A percentile compares a stretch with the other conserved stretches of the same genome.
These are phyloP conservation scores for Agrilus cyanescens DNA, from an alignment of 2,888 invertebrate species.

Conservation along the genomic window DNA sequence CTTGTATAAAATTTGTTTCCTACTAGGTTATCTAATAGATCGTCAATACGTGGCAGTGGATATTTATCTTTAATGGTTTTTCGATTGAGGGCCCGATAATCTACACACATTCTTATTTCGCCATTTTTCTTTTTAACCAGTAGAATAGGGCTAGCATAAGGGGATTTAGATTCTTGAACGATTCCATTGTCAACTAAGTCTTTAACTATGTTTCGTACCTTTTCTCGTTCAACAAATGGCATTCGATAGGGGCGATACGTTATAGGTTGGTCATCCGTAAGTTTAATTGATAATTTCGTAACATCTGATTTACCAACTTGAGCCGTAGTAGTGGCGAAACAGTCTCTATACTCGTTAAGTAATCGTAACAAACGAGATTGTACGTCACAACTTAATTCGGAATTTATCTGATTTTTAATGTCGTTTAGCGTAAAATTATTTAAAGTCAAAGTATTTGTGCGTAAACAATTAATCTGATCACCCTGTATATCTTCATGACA, in stretches of 20 bases:
- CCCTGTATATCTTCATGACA: no score
- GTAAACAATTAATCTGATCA: no score
- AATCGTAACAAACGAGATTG: neutral
- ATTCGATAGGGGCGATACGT: conserved; percentile 21
- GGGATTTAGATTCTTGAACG: conserved; percentile 21
- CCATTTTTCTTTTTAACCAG: conserved; percentile 19
- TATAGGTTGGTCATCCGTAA: conserved; percentile 21
- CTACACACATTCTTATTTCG: conserved; percentile 19
- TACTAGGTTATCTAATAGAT: conserved; percentile 21
- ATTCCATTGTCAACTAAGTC: conserved; percentile 15
- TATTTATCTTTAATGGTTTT: conserved; percentile 23
- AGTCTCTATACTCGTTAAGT: conserved; percentile 4
- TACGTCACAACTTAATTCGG: no score
- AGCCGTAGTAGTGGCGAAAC: conserved; percentile 2
- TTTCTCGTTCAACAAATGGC: conserved; percentile 15
- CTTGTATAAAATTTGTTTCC: conserved; percentile 20
- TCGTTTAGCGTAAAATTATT: no score
- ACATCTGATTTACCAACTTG: neutral
- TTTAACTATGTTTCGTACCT: conserved; percentile 14
- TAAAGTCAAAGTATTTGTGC: no score
- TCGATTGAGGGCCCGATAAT: conserved; percentile 23
- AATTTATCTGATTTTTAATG: no score
- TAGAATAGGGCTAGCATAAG: conserved; percentile 13
- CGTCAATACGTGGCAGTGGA: conserved; percentile 25
- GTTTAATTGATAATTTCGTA: conserved; percentile 8